Percentiles rank a stretch among this genome's conserved stretches.
phyloP scores from a whole-genome alignment of 2,113 vertebrate species.

The Anthoscopus minutus region DNA sequence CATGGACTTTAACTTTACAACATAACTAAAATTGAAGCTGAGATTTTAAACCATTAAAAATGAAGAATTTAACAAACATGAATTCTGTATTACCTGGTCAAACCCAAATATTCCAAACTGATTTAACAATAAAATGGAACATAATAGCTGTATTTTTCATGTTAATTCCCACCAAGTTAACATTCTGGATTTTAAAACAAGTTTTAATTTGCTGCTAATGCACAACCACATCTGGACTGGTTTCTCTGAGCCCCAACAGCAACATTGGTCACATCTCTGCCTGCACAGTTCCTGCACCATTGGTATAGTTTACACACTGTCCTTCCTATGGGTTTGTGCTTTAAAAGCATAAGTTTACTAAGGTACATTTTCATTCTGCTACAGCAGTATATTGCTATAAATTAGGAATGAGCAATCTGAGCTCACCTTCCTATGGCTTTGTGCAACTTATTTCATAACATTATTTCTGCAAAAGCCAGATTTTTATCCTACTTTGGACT shows the following conservation, averaged over 20 bases:
- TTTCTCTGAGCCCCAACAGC: background rate
- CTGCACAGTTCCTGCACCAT: background rate
- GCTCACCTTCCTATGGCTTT: background rate
- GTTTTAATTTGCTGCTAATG: background rate
- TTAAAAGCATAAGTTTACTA: background rate
- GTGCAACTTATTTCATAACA: background rate
- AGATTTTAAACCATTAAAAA: background rate
- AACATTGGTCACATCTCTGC: background rate
- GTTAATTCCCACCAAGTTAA: background rate
- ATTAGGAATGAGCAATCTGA: background rate
- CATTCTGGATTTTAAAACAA: background rate
- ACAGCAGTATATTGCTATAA: background rate
- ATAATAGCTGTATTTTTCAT: background rate
- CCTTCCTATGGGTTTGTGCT: background rate
- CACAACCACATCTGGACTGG: background rate
- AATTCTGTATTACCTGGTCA: background rate
- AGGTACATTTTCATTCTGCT: background rate
- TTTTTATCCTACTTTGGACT: background rate
- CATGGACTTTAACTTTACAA: background rate
- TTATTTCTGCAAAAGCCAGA: background rate
- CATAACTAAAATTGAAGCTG: background rate
- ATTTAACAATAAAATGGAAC: background rate
- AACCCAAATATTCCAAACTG: background rate
- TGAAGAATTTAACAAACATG: background rate
- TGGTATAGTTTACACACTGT: background rate